Percentiles rank a stretch among this genome's conserved stretches.
phyloP scores from a whole-genome alignment of 2,113 vertebrate species.

The Casuarius casuarius region DNA sequence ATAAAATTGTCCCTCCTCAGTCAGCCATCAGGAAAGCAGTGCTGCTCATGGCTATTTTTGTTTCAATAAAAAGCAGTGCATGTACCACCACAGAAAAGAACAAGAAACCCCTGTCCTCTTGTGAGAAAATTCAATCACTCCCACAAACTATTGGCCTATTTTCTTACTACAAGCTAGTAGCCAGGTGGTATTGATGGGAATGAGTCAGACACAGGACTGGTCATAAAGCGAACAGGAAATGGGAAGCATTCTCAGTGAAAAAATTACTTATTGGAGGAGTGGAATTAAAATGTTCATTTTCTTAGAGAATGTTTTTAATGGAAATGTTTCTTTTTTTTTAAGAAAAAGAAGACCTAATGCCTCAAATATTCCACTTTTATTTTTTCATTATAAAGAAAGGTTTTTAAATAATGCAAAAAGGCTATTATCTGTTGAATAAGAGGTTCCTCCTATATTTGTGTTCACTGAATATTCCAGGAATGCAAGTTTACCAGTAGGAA shows the following conservation, averaged over 20 bases:
- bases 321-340: neutral
- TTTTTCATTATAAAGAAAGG: neutral
- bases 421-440: neutral
- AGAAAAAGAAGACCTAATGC: neutral
- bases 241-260: slow-evolving; percentile 17
- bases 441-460: neutral
- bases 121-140: neutral
- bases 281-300: slow-evolving; percentile 25
- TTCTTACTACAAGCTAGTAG: neutral
- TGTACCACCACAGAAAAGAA: neutral
- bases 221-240: slow-evolving; percentile 29
- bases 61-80: neutral
- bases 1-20: neutral
- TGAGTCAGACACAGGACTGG: slow-evolving; percentile 6
- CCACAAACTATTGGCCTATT: neutral
- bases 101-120: neutral
- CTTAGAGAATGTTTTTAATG: slow-evolving; percentile 37
- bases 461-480: neutral
- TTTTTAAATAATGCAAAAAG: neutral
- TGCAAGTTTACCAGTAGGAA: neutral
- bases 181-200: slow-evolving; percentile 1
- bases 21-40: neutral
- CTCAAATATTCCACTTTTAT: neutral
- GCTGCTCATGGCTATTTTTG: neutral
- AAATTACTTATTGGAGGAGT: slow-evolving; percentile 58